Percentiles rank a stretch among this genome's conserved stretches.
Evolutionary conservation across 2,797 vertebrate species (phyloP).

Genomic region (Hippopotamyrus pictus): DNA sequence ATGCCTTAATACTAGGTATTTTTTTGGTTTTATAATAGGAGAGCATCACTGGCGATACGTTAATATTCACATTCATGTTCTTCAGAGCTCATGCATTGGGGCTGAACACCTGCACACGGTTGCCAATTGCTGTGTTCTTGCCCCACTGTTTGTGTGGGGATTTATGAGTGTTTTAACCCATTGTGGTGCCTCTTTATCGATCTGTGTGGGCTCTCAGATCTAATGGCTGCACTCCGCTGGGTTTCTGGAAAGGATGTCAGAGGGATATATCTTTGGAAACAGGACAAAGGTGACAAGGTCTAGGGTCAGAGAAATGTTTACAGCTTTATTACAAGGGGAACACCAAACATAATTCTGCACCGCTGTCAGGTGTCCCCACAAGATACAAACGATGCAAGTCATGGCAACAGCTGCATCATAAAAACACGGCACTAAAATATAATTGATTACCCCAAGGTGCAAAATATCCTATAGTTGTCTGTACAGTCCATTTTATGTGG

Average conservation of each 20-base stretch:
- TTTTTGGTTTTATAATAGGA: not conserved
- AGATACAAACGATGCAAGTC: conserved; percentile 1
- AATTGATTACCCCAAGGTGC: conserved; percentile 16
- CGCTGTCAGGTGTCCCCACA: conserved; percentile 15
- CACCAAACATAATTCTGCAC: conserved; percentile 25
- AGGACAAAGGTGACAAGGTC: conserved; percentile 47
- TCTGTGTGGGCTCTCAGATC: conserved; percentile 52
- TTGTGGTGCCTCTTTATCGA: conserved; percentile 68
- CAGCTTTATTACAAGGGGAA: conserved; percentile 49
- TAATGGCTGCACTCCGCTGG: conserved; percentile 26
- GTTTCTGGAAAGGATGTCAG: conserved; percentile 33
- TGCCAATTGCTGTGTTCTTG: conserved; percentile 30
- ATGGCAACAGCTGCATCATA: conserved; percentile 17
- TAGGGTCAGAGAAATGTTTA: conserved; percentile 45
- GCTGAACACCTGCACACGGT: not conserved
- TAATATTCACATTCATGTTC: not conserved
- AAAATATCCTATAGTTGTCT: conserved; percentile 13
- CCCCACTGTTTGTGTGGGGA: conserved; percentile 57
- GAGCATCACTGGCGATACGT: not conserved
- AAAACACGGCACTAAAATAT: conserved; percentile 15
- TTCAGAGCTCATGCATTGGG: not conserved
- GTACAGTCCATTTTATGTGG: conserved; percentile 11
- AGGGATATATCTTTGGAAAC: conserved; percentile 56
- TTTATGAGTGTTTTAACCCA: conserved; percentile 65
- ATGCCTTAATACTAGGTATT: not conserved